These are phyloP conservation scores for Distichodus sexfasciatus DNA, from an alignment of 2,797 vertebrate genomes.

Conservation along the genomic window DNA sequence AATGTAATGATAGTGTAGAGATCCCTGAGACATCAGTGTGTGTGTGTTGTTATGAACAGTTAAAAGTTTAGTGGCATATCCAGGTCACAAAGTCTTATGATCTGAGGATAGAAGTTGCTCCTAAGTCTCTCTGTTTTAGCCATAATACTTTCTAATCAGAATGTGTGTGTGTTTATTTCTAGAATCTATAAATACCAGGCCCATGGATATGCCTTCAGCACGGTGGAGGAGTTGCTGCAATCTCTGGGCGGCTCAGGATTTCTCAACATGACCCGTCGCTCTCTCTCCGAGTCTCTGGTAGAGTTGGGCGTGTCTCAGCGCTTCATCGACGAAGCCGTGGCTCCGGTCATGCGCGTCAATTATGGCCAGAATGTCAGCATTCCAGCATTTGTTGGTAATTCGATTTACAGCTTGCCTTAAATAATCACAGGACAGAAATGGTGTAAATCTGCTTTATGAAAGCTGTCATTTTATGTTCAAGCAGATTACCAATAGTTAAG, in stretches of 20 bases:
- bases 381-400: slow-evolving; percentile 93
- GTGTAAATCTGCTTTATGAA: neutral
- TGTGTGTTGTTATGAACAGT: too few species aligned
- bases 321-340: slow-evolving; percentile 93
- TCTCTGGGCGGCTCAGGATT: slow-evolving; percentile 90
- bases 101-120: too few species aligned
- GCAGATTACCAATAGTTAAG: too few species aligned
- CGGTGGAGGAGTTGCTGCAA: slow-evolving; percentile 88
- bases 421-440: neutral
- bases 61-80: neutral
- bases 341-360: slow-evolving; percentile 90
- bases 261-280: slow-evolving; percentile 91
- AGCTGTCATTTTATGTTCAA: neutral
- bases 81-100: too few species aligned
- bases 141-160: too few species aligned
- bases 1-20: too few species aligned
- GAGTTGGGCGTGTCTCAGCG: slow-evolving; percentile 93
- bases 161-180: neutral
- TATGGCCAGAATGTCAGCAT: slow-evolving; percentile 91
- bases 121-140: too few species aligned
- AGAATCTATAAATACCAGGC: slow-evolving; percentile 99
- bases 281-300: slow-evolving; percentile 88
- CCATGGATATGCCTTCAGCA: slow-evolving; percentile 92
- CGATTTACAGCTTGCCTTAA: neutral
- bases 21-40: too few species aligned